Percentiles rank a stretch among this genome's conserved stretches.
These are phyloP conservation scores for Echeneis naucrates DNA, from an alignment of 2,797 vertebrate species.

Conservation along the genomic window DNA sequence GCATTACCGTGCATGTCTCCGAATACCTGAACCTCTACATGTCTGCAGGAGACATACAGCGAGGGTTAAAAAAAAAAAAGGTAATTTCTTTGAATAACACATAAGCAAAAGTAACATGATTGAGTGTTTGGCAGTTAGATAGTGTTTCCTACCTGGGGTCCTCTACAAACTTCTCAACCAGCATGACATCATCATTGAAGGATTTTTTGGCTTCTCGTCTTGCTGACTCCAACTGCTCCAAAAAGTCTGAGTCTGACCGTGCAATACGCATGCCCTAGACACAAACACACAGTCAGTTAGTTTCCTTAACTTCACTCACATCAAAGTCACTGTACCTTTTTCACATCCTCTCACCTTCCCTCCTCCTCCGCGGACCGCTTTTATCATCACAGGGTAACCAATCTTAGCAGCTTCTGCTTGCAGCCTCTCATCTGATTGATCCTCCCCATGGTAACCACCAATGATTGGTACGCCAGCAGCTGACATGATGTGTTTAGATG, in stretches of 20 bases:
- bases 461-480: conserved; percentile 96
- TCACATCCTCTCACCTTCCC: conserved; percentile 87
- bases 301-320: neutral
- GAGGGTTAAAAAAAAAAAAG: too few species aligned
- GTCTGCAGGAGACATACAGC: conserved; percentile 71
- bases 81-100: neutral
- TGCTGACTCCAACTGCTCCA: conserved; percentile 93
- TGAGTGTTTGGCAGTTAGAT: neutral
- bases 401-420: conserved; percentile 89
- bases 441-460: conserved; percentile 96
- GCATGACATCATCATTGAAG: conserved; percentile 96
- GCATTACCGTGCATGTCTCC: conserved; percentile 95
- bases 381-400: conserved; percentile 97
- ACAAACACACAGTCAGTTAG: conserved; percentile 10
- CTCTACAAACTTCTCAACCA: conserved; percentile 97
- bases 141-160: conserved; percentile 89
- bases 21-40: conserved; percentile 98
- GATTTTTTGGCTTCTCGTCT: conserved; percentile 95
- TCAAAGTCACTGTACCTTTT: neutral
- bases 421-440: conserved; percentile 91
- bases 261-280: conserved; percentile 96
- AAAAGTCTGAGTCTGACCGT: conserved; percentile 88
- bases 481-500: conserved; percentile 97
- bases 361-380: conserved; percentile 95
- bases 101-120: too few species aligned